A percentile compares a stretch with the other conserved stretches of the same genome.
phyloP scores from a whole-genome alignment of 2,888 invertebrate species.

The Fragum whitleyi region DNA sequence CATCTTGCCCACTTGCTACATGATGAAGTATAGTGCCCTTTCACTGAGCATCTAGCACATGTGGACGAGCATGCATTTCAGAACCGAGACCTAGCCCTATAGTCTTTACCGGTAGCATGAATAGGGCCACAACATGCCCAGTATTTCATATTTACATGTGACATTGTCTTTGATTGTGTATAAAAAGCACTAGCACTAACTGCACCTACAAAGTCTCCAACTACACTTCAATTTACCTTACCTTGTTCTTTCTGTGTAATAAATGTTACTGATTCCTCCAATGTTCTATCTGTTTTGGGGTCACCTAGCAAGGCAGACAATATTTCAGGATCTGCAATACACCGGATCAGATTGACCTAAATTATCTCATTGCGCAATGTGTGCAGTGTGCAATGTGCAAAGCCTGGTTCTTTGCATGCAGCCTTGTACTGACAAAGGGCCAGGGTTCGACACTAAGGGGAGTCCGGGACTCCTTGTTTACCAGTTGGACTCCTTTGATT shows the following conservation, averaged over 20 bases:
- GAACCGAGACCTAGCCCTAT: background rate
- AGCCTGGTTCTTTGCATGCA: conserved; percentile 40
- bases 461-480: too few species aligned
- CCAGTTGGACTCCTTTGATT: too few species aligned
- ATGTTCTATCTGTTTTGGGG: conserved; percentile 41
- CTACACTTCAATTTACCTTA: conserved; percentile 33
- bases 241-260: conserved; percentile 54
- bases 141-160: background rate
- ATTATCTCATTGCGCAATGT: conserved; percentile 55
- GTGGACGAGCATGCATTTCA: too few species aligned
- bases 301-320: conserved; percentile 44
- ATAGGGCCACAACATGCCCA: background rate
- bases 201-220: background rate
- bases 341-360: conserved; percentile 20
- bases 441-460: too few species aligned
- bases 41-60: too few species aligned
- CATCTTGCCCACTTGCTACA: too few species aligned
- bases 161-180: background rate
- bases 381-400: conserved; percentile 37
- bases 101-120: background rate
- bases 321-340: conserved; percentile 26
- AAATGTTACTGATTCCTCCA: conserved; percentile 45
- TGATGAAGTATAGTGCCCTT: too few species aligned
- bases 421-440: conserved; percentile 40
- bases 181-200: background rate